phyloP scores from a whole-genome alignment of 2,113 vertebrate species.

The Oxygymnocypris stewartii region DNA sequence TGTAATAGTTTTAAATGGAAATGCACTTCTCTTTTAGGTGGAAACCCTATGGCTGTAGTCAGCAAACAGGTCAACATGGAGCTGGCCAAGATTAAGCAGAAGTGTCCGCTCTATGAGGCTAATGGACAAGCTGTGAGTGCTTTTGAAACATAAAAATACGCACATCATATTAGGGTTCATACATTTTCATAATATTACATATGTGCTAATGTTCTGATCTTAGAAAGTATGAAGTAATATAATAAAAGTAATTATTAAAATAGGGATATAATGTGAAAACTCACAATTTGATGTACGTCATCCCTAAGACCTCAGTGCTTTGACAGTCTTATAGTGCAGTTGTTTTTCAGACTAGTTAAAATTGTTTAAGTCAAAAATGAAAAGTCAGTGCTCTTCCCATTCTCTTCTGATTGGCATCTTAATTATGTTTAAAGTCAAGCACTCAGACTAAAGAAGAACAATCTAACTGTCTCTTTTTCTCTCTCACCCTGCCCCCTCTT shows the following conservation, averaged over 20 bases:
- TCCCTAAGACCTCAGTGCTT: not conserved
- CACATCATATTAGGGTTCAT: not conserved
- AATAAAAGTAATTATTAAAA: not conserved
- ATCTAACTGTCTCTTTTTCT: not conserved
- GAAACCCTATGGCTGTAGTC: constrained; percentile 98
- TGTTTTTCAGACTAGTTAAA: not conserved
- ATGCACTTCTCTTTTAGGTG: constrained; percentile 76
- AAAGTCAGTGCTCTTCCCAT: too few species aligned
- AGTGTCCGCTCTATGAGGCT: constrained; percentile 97
- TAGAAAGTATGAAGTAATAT: not conserved
- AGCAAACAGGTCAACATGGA: constrained; percentile 99
- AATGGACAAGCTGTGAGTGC: constrained; percentile 97
- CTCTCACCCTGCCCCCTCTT: constrained; percentile 17
- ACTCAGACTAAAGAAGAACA: too few species aligned
- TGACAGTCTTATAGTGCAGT: not conserved
- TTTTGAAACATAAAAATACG: not conserved
- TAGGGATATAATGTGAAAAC: not conserved
- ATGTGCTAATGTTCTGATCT: not conserved
- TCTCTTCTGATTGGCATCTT: not conserved
- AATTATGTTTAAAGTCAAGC: not conserved
- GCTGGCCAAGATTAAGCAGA: constrained; percentile 98
- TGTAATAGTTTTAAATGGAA: not conserved
- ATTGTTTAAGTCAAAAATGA: not conserved
- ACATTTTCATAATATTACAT: not conserved
- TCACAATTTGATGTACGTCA: not conserved